Evolutionary conservation across 2,113 vertebrate species (phyloP).

Genomic region (Abramis brama): DNA sequence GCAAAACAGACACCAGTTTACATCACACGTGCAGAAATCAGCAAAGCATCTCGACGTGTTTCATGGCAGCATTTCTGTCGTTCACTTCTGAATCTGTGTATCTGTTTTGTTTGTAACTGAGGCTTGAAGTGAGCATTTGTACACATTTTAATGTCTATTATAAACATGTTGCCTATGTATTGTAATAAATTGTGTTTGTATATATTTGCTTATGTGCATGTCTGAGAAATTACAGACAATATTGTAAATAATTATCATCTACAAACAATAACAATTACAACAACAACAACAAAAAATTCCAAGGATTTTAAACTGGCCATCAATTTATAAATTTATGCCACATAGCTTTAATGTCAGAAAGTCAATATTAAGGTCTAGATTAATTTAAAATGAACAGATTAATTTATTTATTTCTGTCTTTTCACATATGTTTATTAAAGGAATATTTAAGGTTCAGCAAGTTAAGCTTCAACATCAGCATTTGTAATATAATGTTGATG

Average conservation of each 20-base stretch:
- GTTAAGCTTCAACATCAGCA: neutral
- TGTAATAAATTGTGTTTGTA: neutral
- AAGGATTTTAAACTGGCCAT: neutral
- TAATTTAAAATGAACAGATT: neutral
- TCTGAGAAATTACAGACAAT: neutral
- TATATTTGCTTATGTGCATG: neutral
- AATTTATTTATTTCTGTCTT: neutral
- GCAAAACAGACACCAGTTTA: slow-evolving; percentile 44
- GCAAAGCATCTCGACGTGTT: neutral
- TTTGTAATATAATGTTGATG: neutral
- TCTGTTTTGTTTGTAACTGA: neutral
- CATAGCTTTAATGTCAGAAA: neutral
- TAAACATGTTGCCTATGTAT: neutral
- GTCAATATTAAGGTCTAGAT: neutral
- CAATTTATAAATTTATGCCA: neutral
- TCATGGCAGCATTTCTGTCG: neutral
- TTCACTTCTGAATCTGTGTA: neutral
- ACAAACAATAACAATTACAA: neutral
- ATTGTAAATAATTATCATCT: neutral
- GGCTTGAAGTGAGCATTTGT: neutral
- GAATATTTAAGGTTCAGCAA: neutral
- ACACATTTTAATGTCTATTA: neutral
- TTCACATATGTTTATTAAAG: neutral
- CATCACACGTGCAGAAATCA: neutral
- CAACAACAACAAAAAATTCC: neutral